A percentile compares a stretch with the other conserved stretches of the same genome.
Conservation (phyloP, 2,797 vertebrate genomes). For the Esox masquinongy region DNA sequence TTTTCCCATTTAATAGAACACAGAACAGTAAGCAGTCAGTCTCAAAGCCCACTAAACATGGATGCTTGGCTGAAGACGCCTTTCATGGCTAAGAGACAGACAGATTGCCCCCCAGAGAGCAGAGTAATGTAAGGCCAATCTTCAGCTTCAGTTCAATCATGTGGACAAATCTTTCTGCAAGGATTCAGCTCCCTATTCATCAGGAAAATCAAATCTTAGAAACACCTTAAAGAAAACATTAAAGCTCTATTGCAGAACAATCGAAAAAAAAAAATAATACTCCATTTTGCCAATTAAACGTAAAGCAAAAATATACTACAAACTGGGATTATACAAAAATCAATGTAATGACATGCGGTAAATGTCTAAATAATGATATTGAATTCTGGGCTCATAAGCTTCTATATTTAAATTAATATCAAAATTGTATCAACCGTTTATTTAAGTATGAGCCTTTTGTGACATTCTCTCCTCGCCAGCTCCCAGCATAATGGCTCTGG, state of each 20-base stretch:
- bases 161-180: slow-evolving; percentile 39
- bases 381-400: background rate
- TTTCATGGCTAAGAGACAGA: slow-evolving; percentile 15
- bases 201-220: slow-evolving; percentile 12
- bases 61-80: slow-evolving; percentile 40
- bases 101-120: slow-evolving; percentile 32
- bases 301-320: background rate
- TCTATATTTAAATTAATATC: background rate
- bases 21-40: slow-evolving; percentile 47
- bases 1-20: slow-evolving; percentile 43
- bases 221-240: slow-evolving; percentile 11
- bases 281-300: no score
- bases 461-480: background rate
- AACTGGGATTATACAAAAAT: background rate
- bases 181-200: slow-evolving; percentile 43
- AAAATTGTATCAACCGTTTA: background rate
- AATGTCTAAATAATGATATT: background rate
- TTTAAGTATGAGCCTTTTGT: background rate
- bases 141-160: slow-evolving; percentile 55
- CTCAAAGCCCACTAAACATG: slow-evolving; percentile 10
- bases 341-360: background rate
- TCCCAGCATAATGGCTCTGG: background rate
- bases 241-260: background rate
- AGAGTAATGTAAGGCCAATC: slow-evolving; percentile 56
- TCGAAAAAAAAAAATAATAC: no score